A percentile compares a stretch with the other conserved stretches of the same genome.
Conservation (phyloP, 2,797 vertebrate species). For the Columba guinea region DNA sequence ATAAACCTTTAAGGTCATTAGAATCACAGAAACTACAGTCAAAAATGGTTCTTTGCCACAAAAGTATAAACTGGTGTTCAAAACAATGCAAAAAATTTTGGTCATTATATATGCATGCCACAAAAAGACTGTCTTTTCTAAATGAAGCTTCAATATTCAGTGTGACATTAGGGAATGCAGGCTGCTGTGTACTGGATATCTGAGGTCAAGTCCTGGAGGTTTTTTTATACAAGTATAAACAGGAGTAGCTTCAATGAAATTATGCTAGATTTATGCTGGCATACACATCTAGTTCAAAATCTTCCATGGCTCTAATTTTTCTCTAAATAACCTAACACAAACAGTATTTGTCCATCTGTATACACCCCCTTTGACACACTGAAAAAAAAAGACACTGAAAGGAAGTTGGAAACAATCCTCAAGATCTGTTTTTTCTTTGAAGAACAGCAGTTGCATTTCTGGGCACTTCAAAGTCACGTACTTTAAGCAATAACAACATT, state of each 20-base stretch:
- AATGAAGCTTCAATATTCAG: not conserved
- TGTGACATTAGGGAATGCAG: not conserved
- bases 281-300: conserved; percentile 5
- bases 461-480: conserved; percentile 64
- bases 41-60: not conserved
- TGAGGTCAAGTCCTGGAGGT: not conserved
- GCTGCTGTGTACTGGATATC: not conserved
- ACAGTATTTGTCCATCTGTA: conserved; percentile 53
- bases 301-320: conserved; percentile 42
- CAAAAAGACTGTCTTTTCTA: not conserved
- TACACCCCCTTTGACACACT: conserved; percentile 31
- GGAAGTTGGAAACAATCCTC: conserved; percentile 42
- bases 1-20: not conserved
- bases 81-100: not conserved
- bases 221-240: conserved; percentile 11
- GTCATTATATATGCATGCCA: not conserved
- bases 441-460: conserved; percentile 49
- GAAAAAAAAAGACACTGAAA: conserved; percentile 37
- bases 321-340: conserved; percentile 54
- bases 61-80: not conserved
- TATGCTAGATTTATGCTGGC: conserved; percentile 1
- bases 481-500: conserved; percentile 53
- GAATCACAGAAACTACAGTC: not conserved
- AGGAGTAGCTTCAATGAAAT: conserved; percentile 32
- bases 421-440: conserved; percentile 40